Conservation (phyloP, 2,797 vertebrate species). For the Nasua narica region DNA sequence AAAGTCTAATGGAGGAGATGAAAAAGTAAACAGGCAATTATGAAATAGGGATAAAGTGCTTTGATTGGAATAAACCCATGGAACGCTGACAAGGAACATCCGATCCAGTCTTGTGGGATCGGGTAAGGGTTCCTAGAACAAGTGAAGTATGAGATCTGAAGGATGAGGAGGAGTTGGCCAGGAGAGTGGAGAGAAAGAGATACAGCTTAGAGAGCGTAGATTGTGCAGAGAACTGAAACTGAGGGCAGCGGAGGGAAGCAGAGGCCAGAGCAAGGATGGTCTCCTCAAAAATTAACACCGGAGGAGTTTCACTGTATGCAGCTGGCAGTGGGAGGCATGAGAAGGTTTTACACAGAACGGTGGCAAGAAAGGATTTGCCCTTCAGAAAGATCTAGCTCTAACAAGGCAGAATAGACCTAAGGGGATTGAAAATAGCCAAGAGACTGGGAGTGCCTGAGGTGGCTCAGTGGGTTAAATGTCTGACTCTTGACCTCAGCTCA, state of each 20-base stretch:
- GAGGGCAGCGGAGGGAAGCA: not conserved
- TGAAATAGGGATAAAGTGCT: not conserved
- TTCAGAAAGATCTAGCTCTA: constrained; percentile 21
- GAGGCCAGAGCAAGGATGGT: not conserved
- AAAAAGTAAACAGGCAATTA: not conserved
- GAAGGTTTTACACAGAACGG: not conserved
- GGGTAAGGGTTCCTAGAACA: not conserved
- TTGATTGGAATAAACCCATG: not conserved
- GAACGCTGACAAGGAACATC: not conserved
- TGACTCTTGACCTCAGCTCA: not conserved
- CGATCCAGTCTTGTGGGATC: not conserved
- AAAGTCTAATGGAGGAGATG: not conserved
- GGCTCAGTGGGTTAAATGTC: not conserved
- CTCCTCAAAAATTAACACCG: not conserved
- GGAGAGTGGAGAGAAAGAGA: not conserved
- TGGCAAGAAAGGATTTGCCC: not conserved
- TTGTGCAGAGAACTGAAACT: not conserved
- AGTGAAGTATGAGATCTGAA: not conserved
- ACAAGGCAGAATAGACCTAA: not conserved
- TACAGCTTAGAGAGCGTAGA: not conserved
- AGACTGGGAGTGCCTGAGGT: not conserved
- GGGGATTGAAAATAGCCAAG: not conserved
- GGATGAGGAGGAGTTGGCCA: not conserved
- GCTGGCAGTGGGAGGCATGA: not conserved
- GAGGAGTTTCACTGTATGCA: not conserved